These are phyloP conservation scores for Drosophila lacicola DNA, from an alignment of 2,888 invertebrate genomes.

Conservation along the genomic window DNA sequence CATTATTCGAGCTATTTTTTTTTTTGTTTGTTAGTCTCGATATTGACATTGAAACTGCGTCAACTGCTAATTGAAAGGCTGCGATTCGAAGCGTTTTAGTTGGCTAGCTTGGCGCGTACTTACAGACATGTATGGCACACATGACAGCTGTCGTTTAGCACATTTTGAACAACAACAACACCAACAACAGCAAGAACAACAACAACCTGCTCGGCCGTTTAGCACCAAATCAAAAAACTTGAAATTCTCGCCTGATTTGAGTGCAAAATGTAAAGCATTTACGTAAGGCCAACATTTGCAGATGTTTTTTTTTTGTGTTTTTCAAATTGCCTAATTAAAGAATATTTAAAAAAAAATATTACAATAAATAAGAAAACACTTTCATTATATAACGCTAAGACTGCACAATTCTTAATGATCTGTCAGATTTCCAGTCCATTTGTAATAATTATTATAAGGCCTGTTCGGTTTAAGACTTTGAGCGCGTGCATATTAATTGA, in stretches of 20 bases:
- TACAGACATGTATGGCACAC: constrained; percentile 16
- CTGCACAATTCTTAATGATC: background rate
- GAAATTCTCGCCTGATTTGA: constrained; percentile 35
- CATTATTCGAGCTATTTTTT: constrained; percentile 12
- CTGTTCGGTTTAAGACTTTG: background rate
- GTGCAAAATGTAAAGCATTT: constrained; percentile 26
- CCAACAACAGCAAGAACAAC: constrained; percentile 11
- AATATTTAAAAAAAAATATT: background rate
- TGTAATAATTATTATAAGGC: constrained; percentile 1
- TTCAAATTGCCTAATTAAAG: background rate
- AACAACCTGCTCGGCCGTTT: constrained; percentile 57
- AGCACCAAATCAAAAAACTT: constrained; percentile 59
- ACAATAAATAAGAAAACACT: constrained; percentile 6
- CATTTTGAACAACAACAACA: constrained; percentile 38
- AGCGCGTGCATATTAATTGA: constrained; percentile 1
- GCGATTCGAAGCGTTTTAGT: constrained; percentile 33
- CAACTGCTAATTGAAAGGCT: constrained; percentile 66
- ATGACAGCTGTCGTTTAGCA: constrained; percentile 57
- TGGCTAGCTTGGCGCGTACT: background rate
- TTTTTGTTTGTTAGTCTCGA: background rate
- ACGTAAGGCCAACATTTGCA: constrained; percentile 38
- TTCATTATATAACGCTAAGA: constrained; percentile 11
- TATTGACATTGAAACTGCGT: constrained; percentile 64
- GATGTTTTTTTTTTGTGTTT: constrained; percentile 24
- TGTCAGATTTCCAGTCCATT: background rate